phyloP scores from a whole-genome alignment of 2,113 vertebrate genomes.

The Phaethornis superciliosus region DNA sequence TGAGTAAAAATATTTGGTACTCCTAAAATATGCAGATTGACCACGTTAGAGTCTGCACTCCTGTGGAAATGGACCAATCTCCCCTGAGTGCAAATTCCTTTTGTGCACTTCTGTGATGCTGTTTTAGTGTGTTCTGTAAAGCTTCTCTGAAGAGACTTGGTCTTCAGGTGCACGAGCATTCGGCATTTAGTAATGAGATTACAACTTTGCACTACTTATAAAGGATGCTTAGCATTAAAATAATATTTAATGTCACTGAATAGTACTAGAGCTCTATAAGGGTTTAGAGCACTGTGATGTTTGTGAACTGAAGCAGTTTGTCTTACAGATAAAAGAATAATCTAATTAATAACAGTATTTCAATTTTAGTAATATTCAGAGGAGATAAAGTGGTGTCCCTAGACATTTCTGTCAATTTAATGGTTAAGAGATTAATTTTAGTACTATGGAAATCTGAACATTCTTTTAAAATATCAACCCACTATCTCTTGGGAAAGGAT shows the following conservation, averaged over 20 bases:
- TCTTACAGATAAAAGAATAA: neutral
- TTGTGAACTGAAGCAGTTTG: neutral
- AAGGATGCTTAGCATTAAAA: neutral
- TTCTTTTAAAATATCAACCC: conserved; percentile 15
- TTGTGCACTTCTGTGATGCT: neutral
- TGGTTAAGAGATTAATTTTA: neutral
- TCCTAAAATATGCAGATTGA: neutral
- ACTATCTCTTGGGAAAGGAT: neutral
- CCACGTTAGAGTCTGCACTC: neutral
- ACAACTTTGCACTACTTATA: neutral
- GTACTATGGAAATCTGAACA: neutral
- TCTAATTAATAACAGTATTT: neutral
- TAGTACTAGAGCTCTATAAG: neutral
- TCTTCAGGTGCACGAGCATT: neutral
- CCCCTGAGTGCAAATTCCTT: neutral
- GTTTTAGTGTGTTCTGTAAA: neutral
- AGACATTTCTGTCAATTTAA: neutral
- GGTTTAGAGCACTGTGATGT: neutral
- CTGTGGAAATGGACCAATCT: neutral
- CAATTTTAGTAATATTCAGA: neutral
- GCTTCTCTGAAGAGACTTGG: neutral
- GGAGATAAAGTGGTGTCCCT: neutral
- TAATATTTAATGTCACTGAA: neutral
- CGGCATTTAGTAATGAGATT: neutral
- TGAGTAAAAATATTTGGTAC: neutral